A percentile compares a stretch with the other conserved stretches of the same genome.
phyloP scores from a whole-genome alignment of 1,140 invertebrate species.

The Aphis gossypii region DNA sequence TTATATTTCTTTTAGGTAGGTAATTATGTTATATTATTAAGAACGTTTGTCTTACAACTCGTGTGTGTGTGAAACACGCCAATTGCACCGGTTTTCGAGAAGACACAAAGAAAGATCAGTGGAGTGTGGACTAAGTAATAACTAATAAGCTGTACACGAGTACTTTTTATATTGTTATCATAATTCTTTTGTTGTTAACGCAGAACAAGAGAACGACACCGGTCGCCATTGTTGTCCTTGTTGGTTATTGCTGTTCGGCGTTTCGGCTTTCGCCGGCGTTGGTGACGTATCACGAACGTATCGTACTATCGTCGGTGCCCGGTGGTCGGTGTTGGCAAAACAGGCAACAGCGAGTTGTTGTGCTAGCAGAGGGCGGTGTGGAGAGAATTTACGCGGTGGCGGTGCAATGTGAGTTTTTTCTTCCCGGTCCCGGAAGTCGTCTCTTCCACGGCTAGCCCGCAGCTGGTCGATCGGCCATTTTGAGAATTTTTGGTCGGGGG shows the following conservation, averaged over 20 bases:
- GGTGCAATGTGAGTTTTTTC: neutral
- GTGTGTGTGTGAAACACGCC: neutral
- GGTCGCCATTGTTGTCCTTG: neutral
- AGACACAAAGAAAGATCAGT: neutral
- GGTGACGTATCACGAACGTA: too few species aligned
- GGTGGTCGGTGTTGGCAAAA: neutral
- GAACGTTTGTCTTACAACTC: neutral
- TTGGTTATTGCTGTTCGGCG: neutral
- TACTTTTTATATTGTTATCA: neutral
- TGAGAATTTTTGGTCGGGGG: conserved; percentile 48
- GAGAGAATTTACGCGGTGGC: neutral
- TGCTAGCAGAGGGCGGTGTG: neutral
- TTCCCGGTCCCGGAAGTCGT: neutral
- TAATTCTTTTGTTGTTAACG: neutral
- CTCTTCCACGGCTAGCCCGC: conserved; percentile 3
- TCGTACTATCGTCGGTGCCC: too few species aligned
- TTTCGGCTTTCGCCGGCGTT: neutral
- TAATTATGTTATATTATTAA: neutral
- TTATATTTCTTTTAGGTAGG: neutral
- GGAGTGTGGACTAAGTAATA: too few species aligned
- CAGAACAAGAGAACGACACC: neutral
- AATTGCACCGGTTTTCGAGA: neutral
- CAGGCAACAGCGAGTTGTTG: neutral
- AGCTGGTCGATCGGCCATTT: conserved; percentile 56
- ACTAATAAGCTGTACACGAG: neutral